Evolutionary conservation across 64 coral and sea anemone species (phyloP), one percentile per base, ranked within the genome.

Genomic region (Dendrophyllia cribrosa): DNA sequence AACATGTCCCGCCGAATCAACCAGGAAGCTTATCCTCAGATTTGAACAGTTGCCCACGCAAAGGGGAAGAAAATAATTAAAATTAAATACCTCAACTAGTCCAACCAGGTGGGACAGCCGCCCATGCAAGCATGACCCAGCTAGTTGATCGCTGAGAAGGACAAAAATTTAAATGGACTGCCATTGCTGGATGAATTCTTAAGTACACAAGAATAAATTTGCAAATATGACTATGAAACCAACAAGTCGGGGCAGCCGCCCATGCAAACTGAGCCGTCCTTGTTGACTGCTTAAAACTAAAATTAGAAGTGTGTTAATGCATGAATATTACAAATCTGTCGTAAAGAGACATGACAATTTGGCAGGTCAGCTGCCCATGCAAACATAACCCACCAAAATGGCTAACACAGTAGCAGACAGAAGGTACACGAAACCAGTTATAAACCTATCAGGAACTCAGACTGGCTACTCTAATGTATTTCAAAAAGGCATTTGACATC

Each of bases 401-500:
- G 55, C 7, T 13, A 58, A 58, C 55, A 9, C 7, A 7, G 7
- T 7, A 13, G 13, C 7, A 58, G 55, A 58, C 55, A 58, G 2
- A 58, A 7, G 55, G 55, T 58, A 13, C 55, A 58, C 13, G 55
- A 58, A 58, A 58, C 55, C 55, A 58, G 55, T 58, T 58, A 58
- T 58, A 58, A 58, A 58, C 34, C 34, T 34, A 34, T 75, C 47
- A 75, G 47, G 15, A 50, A 14, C 24, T 14, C 4, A 75, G 34
- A 4, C 72, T 49, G 13, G 72, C 3, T n/a, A 78, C 17, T 47
- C 88, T 48, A 13, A 48, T 86, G 47, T 86, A 86, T 16, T 60
- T 67, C 2, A 43, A 21, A 70, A 86, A 86, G 19, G 83, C 83
- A 86, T 86, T 68, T 13, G 83, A 86, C 15, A 70, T 63, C 64